A percentile compares a stretch with the other conserved stretches of the same genome.
Evolutionary conservation across 2,113 vertebrate genomes (phyloP).

Genomic region (Corythornis madagascariensis): DNA sequence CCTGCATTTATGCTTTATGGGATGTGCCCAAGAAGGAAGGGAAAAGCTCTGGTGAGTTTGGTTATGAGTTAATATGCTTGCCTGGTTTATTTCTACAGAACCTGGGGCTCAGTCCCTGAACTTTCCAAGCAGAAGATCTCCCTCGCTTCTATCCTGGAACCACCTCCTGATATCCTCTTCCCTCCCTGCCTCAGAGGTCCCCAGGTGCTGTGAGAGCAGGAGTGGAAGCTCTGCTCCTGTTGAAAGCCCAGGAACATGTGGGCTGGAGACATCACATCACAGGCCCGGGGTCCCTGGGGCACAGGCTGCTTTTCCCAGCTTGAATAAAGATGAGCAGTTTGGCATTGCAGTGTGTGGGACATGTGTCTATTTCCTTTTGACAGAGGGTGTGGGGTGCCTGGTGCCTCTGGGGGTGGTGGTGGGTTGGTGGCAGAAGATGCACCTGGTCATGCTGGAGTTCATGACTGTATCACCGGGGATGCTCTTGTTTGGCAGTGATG

Average conservation of each 20-base stretch:
- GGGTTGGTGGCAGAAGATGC: background rate
- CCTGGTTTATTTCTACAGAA: accelerated
- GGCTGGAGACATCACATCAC: background rate
- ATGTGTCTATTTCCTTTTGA: background rate
- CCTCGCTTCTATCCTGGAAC: no score
- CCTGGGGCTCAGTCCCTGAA: background rate
- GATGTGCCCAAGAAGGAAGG: background rate
- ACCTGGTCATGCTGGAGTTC: background rate
- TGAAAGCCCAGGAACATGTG: background rate
- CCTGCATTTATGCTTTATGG: background rate
- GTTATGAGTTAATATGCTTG: accelerated
- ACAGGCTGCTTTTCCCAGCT: background rate
- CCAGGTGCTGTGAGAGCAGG: background rate
- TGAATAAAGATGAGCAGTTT: background rate
- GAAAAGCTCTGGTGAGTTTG: background rate
- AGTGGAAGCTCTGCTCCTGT: background rate
- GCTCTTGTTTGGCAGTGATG: no score
- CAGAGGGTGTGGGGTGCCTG: accelerated
- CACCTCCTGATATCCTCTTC: no score
- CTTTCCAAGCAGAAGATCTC: no score
- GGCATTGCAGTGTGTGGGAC: background rate
- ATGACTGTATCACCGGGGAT: no score
- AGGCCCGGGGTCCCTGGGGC: background rate
- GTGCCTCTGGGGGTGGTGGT: background rate
- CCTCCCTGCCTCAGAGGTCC: background rate